Conservation (phyloP, 2,888 invertebrate species). For the Agonopterix heracliana region DNA sequence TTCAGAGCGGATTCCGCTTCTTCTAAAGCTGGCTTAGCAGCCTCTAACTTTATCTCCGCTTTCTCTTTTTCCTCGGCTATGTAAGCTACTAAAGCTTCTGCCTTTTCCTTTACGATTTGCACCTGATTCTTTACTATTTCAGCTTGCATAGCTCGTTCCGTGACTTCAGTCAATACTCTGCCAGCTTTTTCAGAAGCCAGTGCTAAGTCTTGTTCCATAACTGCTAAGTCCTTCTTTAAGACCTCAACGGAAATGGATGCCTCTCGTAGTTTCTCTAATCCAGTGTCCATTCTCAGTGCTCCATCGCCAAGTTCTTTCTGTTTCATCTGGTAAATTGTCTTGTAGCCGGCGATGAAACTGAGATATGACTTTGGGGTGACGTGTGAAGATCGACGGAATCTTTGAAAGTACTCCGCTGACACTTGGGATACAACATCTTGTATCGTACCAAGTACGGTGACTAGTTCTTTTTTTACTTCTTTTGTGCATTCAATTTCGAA, state of each 20-base stretch:
- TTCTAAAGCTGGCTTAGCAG: constrained; percentile 95
- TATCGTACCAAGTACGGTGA: constrained; percentile 93
- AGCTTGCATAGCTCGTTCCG: constrained; percentile 95
- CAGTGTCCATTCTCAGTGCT: constrained; percentile 95
- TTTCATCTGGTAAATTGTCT: constrained; percentile 93
- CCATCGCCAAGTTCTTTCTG: constrained; percentile 92
- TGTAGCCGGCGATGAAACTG: constrained; percentile 96
- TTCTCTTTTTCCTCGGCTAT: constrained; percentile 93
- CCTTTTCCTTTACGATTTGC: constrained; percentile 96
- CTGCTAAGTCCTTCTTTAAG: constrained; percentile 92
- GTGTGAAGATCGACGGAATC: constrained; percentile 94
- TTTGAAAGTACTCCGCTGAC: constrained; percentile 91
- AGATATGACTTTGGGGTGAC: constrained; percentile 98
- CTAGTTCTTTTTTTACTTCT: constrained; percentile 89
- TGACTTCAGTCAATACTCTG: constrained; percentile 90
- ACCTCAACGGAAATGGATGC: constrained; percentile 95
- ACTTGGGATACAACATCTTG: constrained; percentile 93
- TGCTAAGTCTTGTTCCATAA: constrained; percentile 95
- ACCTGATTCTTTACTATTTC: constrained; percentile 97
- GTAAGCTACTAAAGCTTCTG: constrained; percentile 89
- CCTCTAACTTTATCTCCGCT: constrained; percentile 95
- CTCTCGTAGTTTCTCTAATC: constrained; percentile 95
- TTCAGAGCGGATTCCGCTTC: constrained; percentile 96
- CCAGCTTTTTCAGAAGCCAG: constrained; percentile 95
- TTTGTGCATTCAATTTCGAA: constrained; percentile 92